Evolutionary conservation across 2,888 invertebrate genomes (phyloP).

Genomic region (Coronaproctus castanopsis): DNA sequence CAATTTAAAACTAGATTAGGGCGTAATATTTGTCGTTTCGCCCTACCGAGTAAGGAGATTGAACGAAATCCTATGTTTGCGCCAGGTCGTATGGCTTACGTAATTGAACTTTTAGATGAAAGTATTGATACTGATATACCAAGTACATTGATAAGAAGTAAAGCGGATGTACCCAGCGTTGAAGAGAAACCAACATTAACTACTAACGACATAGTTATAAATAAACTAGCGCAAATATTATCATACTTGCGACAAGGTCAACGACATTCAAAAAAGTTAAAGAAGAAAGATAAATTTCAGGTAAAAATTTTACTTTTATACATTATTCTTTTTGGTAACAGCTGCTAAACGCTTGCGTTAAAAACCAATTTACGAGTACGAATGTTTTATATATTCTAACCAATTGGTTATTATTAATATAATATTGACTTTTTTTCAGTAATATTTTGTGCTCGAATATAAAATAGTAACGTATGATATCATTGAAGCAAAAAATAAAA

Average conservation of each 20-base stretch:
- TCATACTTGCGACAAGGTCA: constrained; percentile 84
- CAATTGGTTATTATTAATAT: too few species aligned
- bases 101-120: constrained; percentile 82
- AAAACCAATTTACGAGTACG: too few species aligned
- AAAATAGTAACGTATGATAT: too few species aligned
- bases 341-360: too few species aligned
- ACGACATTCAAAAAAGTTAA: constrained; percentile 47
- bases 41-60: constrained; percentile 27
- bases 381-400: too few species aligned
- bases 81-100: constrained; percentile 94
- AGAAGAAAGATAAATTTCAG: constrained; percentile 38
- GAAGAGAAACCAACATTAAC: constrained; percentile 45
- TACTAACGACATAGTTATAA: constrained; percentile 74
- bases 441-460: too few species aligned
- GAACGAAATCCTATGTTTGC: constrained; percentile 77
- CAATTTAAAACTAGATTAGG: constrained; percentile 65
- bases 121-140: constrained; percentile 77
- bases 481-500: too few species aligned
- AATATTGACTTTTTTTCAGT: too few species aligned
- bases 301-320: background rate
- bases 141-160: constrained; percentile 78
- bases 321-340: background rate
- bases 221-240: constrained; percentile 90
- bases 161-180: constrained; percentile 66
- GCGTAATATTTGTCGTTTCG: constrained; percentile 38